Evolutionary conservation across 2,113 vertebrate genomes (phyloP).

Genomic region (Paradisaea rubra): DNA sequence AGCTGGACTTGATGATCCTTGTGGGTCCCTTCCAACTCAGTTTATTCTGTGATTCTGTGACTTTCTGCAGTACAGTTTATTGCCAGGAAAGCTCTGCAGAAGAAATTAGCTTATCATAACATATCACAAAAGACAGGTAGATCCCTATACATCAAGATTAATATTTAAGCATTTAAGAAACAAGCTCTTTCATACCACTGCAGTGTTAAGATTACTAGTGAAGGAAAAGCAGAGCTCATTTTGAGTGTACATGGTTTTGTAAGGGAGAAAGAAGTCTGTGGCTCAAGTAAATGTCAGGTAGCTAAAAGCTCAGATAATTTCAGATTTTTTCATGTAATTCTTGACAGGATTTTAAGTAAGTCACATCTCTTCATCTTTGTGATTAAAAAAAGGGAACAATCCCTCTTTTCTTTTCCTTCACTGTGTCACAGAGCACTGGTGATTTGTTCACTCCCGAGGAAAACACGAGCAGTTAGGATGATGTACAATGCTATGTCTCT

Average conservation of each 20-base stretch:
- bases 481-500: background rate
- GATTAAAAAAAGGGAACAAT: background rate
- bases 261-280: background rate
- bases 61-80: background rate
- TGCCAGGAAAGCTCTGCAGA: background rate
- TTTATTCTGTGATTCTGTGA: background rate
- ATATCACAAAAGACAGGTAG: slow-evolving; percentile 16
- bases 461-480: background rate
- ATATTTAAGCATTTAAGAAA: background rate
- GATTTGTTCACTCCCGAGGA: background rate
- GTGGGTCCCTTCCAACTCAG: background rate
- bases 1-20: background rate
- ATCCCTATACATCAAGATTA: background rate
- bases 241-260: background rate
- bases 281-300: background rate
- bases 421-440: background rate
- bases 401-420: background rate
- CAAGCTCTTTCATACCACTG: background rate
- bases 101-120: slow-evolving; percentile 12
- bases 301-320: background rate
- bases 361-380: background rate
- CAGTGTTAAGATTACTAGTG: background rate
- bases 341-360: background rate
- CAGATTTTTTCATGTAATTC: background rate
- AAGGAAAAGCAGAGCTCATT: background rate